Conservation (phyloP, 2,888 invertebrate genomes). For the Azorinus chamasolen region DNA sequence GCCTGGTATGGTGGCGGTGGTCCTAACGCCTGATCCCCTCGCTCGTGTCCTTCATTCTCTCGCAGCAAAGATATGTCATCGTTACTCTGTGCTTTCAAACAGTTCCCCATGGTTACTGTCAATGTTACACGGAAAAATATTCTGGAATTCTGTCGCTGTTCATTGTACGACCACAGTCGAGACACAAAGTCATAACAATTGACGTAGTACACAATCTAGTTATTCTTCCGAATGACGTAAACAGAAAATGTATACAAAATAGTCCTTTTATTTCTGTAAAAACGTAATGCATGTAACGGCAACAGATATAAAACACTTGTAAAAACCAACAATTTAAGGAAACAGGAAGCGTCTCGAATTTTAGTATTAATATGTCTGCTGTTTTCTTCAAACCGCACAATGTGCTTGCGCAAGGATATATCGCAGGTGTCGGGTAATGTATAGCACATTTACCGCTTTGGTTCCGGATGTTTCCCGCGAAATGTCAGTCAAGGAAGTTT, state of each 20-base stretch:
- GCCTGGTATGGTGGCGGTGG: slow-evolving; percentile 87
- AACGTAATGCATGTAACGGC: too few species aligned
- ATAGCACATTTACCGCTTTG: too few species aligned
- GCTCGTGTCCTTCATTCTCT: slow-evolving; percentile 81
- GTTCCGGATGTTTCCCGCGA: too few species aligned
- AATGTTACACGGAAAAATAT: slow-evolving; percentile 8
- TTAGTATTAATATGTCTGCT: too few species aligned
- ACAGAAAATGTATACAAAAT: slow-evolving; percentile 28
- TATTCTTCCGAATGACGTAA: slow-evolving; percentile 57
- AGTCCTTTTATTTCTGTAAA: slow-evolving; percentile 16
- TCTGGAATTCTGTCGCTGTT: slow-evolving; percentile 34
- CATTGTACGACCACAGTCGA: slow-evolving; percentile 21
- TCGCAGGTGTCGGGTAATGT: too few species aligned
- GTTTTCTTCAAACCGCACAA: too few species aligned
- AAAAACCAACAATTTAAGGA: too few species aligned
- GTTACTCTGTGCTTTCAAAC: slow-evolving; percentile 86
- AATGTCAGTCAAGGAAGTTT: too few species aligned
- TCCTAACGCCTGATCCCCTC: slow-evolving; percentile 80
- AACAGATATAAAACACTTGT: too few species aligned
- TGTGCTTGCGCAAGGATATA: too few species aligned
- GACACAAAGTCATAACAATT: slow-evolving; percentile 48
- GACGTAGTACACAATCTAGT: background rate
- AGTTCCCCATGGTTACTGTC: slow-evolving; percentile 86
- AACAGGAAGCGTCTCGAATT: too few species aligned
- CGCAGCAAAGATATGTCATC: slow-evolving; percentile 87